These are phyloP conservation scores for Progne subis DNA, from an alignment of 2,113 vertebrate genomes.

Conservation along the genomic window DNA sequence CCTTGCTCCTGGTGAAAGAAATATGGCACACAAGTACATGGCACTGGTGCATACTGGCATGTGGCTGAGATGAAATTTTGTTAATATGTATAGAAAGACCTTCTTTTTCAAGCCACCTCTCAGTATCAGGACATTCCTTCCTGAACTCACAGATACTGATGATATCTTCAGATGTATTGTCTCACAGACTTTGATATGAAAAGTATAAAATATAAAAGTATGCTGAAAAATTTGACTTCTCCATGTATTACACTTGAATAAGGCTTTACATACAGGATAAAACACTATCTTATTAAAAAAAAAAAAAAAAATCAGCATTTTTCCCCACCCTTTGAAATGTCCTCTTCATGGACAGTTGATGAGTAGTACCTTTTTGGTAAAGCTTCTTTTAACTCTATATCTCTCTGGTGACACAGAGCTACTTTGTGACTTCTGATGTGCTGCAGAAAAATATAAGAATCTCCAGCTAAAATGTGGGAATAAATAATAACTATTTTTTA, in stretches of 20 bases:
- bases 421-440: neutral
- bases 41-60: neutral
- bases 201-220: neutral
- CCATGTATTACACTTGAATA: neutral
- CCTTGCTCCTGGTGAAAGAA: neutral
- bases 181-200: neutral
- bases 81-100: neutral
- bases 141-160: neutral
- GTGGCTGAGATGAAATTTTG: neutral
- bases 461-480: neutral
- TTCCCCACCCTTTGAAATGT: neutral
- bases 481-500: neutral
- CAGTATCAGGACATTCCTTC: neutral
- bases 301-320: neutral
- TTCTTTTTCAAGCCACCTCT: neutral
- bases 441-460: neutral
- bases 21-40: neutral
- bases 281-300: neutral
- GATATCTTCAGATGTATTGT: neutral
- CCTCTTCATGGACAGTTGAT: neutral
- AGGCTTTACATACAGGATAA: neutral
- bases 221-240: neutral
- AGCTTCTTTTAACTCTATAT: neutral
- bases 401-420: neutral
- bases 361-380: neutral